Conservation (phyloP, 2,113 vertebrate species). For the Isurus oxyrinchus region DNA sequence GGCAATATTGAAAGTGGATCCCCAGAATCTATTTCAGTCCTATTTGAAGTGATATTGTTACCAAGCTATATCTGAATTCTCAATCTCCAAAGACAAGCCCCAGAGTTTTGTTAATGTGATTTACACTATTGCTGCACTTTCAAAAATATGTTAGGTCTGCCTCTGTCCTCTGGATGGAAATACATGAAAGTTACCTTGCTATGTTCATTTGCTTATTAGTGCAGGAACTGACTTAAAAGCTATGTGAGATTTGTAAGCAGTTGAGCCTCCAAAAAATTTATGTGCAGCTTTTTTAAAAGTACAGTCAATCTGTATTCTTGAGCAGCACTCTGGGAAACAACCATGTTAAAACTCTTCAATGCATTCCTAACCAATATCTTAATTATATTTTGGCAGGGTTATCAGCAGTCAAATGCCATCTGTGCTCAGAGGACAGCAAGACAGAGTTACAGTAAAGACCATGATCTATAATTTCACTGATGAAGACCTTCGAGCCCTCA, state of each 20-base stretch:
- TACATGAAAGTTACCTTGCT: background rate
- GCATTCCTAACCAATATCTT: background rate
- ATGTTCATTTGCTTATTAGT: background rate
- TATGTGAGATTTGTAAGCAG: too few relatives aligned
- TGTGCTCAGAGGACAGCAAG: background rate
- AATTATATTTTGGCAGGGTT: background rate
- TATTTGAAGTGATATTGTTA: background rate
- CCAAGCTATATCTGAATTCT: background rate
- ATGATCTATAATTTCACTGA: background rate
- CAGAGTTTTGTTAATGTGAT: background rate
- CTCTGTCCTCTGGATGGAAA: background rate
- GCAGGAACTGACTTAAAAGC: background rate
- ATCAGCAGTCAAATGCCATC: background rate
- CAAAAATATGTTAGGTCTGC: background rate
- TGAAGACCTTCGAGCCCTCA: background rate
- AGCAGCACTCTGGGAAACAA: too few relatives aligned
- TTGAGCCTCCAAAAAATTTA: too few relatives aligned
- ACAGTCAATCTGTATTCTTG: too few relatives aligned
- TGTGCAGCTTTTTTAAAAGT: too few relatives aligned
- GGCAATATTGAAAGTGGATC: background rate
- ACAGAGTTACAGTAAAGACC: background rate
- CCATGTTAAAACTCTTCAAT: background rate
- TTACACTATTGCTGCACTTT: background rate
- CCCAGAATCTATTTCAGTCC: background rate
- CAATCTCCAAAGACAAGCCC: background rate